phyloP scores from a whole-genome alignment of 2,797 vertebrate genomes.

The Parauchenoglanis ngamensis region DNA sequence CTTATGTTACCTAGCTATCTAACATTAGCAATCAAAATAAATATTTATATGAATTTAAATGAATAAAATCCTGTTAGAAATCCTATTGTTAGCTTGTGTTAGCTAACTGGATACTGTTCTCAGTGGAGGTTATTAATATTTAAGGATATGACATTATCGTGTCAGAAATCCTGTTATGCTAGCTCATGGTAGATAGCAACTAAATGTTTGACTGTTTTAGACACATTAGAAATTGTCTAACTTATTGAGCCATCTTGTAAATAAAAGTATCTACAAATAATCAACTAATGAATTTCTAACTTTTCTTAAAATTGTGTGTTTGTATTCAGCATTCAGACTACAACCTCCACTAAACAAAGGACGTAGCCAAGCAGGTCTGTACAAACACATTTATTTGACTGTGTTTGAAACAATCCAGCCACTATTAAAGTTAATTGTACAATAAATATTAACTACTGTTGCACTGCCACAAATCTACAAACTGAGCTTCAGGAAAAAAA shows the following conservation, averaged over 20 bases:
- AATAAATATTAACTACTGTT: slow-evolving; percentile 49
- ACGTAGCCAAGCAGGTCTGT: slow-evolving; percentile 19
- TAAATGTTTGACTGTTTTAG: not conserved
- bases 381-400: slow-evolving; percentile 71
- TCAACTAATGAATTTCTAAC: not conserved
- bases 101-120: not conserved
- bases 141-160: not conserved
- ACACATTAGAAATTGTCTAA: not conserved
- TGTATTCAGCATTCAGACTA: not conserved
- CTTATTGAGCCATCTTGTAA: no score
- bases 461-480: slow-evolving; percentile 55
- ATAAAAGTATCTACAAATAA: not conserved
- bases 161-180: not conserved
- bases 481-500: slow-evolving; percentile 27
- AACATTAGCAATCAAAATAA: not conserved
- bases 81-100: not conserved
- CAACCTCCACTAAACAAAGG: not conserved
- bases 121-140: not conserved
- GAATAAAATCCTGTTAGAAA: not conserved
- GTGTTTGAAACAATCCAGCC: slow-evolving; percentile 62
- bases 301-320: not conserved
- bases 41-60: no score
- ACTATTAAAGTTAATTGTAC: slow-evolving; percentile 57
- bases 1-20: not conserved
- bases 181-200: not conserved